Evolutionary conservation across 2,797 vertebrate species (phyloP).

Genomic region (Nannoperca australis): DNA sequence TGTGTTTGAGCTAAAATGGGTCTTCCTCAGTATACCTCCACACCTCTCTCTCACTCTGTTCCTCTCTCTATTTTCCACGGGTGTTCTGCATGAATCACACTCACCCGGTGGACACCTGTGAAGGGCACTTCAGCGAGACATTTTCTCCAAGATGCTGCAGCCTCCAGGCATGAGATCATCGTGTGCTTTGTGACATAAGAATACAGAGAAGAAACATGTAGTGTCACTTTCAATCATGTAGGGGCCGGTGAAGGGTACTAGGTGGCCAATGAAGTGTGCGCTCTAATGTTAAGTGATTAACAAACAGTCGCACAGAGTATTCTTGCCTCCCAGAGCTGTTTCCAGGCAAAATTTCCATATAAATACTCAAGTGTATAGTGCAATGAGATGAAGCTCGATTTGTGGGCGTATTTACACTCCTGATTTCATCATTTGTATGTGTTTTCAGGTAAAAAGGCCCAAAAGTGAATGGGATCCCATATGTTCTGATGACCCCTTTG

Average conservation of each 20-base stretch:
- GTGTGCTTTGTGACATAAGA: conserved; percentile 25
- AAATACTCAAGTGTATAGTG: not conserved
- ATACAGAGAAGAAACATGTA: not conserved
- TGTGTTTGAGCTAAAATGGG: not conserved
- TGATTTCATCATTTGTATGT: too few species aligned
- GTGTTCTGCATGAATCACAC: conserved; percentile 40
- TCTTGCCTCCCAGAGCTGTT: not conserved
- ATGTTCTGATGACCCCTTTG: conserved; percentile 26
- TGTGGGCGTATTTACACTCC: not conserved
- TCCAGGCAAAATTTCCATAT: not conserved
- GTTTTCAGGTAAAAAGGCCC: conserved; percentile 8
- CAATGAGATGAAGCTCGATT: not conserved
- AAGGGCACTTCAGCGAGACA: conserved; percentile 41
- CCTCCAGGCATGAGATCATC: conserved; percentile 27
- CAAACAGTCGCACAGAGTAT: not conserved
- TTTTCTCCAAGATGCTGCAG: conserved; percentile 33
- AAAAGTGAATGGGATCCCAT: conserved; percentile 6
- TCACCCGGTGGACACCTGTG: conserved; percentile 34
- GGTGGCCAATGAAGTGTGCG: not conserved
- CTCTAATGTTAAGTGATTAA: conserved; percentile 2
- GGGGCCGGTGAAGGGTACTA: not conserved
- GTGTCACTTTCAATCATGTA: conserved; percentile 18
- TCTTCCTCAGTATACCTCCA: not conserved
- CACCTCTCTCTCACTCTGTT: not conserved
- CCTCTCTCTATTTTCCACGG: not conserved